A percentile compares a stretch with the other conserved stretches of the same genome.
Conservation (phyloP, 2,113 vertebrate species). For the Microcebus jonahi region DNA sequence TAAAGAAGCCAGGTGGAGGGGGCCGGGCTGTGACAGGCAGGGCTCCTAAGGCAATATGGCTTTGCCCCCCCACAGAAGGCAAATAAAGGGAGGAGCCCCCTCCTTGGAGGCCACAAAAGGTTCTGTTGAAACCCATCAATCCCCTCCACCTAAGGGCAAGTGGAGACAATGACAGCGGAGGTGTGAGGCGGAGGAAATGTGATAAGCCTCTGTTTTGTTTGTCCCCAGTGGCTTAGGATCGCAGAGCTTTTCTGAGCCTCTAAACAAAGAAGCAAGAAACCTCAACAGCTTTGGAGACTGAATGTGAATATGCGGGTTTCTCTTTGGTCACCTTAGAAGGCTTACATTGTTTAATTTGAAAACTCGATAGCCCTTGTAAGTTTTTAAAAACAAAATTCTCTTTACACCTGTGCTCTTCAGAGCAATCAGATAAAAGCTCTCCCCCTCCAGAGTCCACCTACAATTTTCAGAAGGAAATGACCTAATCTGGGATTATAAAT, state of each 20-base stretch:
- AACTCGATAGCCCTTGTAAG: neutral
- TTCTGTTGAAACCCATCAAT: constrained; percentile 47
- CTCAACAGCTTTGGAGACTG: neutral
- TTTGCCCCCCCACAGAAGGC: neutral
- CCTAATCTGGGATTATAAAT: constrained; percentile 50
- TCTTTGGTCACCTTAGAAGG: constrained; percentile 10
- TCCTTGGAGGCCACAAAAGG: neutral
- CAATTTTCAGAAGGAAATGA: constrained; percentile 48
- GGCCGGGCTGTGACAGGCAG: neutral
- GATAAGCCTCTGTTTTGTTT: constrained; percentile 41
- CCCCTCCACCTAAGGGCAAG: neutral
- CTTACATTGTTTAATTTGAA: constrained; percentile 42
- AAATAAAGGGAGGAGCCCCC: neutral
- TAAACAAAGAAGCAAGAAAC: constrained; percentile 21
- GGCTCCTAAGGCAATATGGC: neutral
- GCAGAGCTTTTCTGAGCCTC: neutral
- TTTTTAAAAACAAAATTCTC: constrained; percentile 41
- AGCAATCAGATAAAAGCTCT: constrained; percentile 9
- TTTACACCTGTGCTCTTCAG: constrained; percentile 13
- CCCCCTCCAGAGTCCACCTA: neutral
- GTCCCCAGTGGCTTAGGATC: neutral
- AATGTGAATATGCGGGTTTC: neutral
- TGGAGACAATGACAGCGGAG: neutral
- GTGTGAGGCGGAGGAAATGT: constrained; percentile 1
- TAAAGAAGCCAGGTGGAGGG: neutral